These are phyloP conservation scores for Orientallactaga sibirica DNA, from an alignment of 2,797 vertebrate species.

Conservation along the genomic window DNA sequence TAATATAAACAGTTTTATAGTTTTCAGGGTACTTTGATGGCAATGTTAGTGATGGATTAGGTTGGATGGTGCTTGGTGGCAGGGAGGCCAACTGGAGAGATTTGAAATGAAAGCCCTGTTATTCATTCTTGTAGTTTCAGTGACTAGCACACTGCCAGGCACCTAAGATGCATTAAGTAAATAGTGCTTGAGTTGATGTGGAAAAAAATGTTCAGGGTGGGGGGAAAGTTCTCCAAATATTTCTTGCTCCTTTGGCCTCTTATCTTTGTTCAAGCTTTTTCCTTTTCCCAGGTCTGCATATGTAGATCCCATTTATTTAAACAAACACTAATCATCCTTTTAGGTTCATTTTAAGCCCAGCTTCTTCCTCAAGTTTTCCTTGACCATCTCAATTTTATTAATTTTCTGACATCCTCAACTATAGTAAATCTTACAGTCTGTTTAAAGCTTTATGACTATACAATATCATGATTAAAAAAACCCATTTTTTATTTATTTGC, in stretches of 20 bases:
- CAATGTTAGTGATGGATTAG: constrained; percentile 50
- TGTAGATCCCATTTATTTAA: background rate
- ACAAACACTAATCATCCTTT: background rate
- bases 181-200: constrained; percentile 23
- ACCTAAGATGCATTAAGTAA: constrained; percentile 42
- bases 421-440: background rate
- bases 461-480: background rate
- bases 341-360: background rate
- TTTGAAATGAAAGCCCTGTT: constrained; percentile 39
- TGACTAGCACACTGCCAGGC: constrained; percentile 37
- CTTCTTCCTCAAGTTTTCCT: constrained; percentile 1
- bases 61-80: background rate
- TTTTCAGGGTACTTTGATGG: constrained; percentile 61
- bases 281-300: background rate
- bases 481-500: no score
- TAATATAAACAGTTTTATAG: constrained; percentile 63
- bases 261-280: constrained; percentile 32
- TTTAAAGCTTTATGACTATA: constrained; percentile 18
- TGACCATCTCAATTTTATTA: background rate
- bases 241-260: constrained; percentile 45
- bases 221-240: background rate
- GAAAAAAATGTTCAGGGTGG: constrained; percentile 57
- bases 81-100: background rate
- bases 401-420: background rate
- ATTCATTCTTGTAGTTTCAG: constrained; percentile 55